Evolutionary conservation across 2,113 vertebrate species (phyloP), one percentile per base, ranked within the genome.

Genomic region (Perccottus glenii): DNA sequence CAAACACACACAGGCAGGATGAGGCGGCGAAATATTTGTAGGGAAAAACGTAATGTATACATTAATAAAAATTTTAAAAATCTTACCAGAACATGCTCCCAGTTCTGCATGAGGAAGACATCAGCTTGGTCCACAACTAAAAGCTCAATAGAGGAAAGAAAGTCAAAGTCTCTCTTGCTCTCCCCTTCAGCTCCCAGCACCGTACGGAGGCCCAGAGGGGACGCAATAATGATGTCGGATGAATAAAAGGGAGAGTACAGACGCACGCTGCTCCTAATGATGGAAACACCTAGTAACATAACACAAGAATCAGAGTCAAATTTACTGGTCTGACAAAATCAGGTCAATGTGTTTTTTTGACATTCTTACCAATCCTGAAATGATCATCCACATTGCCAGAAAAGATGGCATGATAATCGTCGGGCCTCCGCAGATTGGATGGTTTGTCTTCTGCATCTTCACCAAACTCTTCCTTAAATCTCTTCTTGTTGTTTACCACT

Each of bases 91-190:
- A 99, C 79, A 0, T 99, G 98, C 49, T 99, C 98, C 98, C 98
- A 99, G 67, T 99, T 99, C 91, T 99, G 98, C 98, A 99, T 99
- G 75, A 99, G 94, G 77, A 95, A 95, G 55, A 99, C 84, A n/a
- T 99, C 97, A 1, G 94, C 94, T 84, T 98, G 96, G 77, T 99
- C 98, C 60, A 99, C 87, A 60, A 99, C 84, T 60, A 99, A 93
- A 53, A 99, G 77, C 90, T 99, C 96, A n/a, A 99, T 71, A 3
- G 97, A 99, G 0, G 97, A 96, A 1, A 99, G 87, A 81, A 99
- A 99, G 91, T 99, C 98, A 33, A 94, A 96, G 60, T 99, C 98
- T 70, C 98, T 92, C 60, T 94, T 94, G 70, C 91, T 92, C 46
- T 99, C 97, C 45, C 96, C 96, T 60, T 98, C 95, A 0, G 90